These are phyloP conservation scores for Battus philenor DNA, from an alignment of 1,140 invertebrate species.

Conservation along the genomic window DNA sequence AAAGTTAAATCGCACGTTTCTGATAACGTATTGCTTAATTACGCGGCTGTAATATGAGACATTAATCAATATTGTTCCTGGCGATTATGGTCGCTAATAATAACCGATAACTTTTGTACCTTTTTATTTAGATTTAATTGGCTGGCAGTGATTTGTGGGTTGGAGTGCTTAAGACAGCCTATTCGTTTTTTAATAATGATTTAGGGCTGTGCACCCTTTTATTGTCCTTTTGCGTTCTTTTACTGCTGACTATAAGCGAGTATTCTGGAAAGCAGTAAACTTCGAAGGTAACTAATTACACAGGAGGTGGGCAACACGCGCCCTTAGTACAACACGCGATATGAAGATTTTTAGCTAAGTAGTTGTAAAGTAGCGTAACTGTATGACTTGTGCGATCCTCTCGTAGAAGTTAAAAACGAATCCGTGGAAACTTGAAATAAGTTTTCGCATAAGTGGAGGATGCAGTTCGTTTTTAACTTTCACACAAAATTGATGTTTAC, in stretches of 20 bases:
- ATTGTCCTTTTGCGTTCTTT: slow-evolving; percentile 16
- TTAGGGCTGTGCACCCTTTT: slow-evolving; percentile 10
- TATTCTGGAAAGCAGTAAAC: slow-evolving; percentile 7
- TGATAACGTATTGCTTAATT: slow-evolving; percentile 11
- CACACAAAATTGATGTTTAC: too few relatives aligned
- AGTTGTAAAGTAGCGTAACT: not conserved
- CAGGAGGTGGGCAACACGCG: slow-evolving; percentile 7
- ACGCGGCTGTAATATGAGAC: not conserved
- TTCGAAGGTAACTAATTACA: slow-evolving; percentile 14
- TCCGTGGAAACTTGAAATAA: slow-evolving; percentile 14
- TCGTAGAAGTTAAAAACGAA: slow-evolving; percentile 9
- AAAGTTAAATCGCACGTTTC: slow-evolving; percentile 1
- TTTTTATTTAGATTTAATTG: slow-evolving; percentile 16
- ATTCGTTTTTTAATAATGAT: slow-evolving; percentile 16
- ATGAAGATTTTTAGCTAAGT: slow-evolving; percentile 11
- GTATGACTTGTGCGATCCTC: not conserved
- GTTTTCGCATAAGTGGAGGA: slow-evolving; percentile 14
- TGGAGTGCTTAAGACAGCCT: slow-evolving; percentile 13
- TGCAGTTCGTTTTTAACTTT: slow-evolving; percentile 38
- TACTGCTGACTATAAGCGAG: not conserved
- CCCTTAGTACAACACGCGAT: slow-evolving; percentile 8
- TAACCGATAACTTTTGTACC: slow-evolving; percentile 14
- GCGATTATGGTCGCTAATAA: slow-evolving; percentile 5
- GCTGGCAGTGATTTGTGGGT: slow-evolving; percentile 13
- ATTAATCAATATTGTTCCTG: slow-evolving; percentile 12